Evolutionary conservation across 2,113 vertebrate genomes (phyloP).

Genomic region (Ageneiosus marmoratus): DNA sequence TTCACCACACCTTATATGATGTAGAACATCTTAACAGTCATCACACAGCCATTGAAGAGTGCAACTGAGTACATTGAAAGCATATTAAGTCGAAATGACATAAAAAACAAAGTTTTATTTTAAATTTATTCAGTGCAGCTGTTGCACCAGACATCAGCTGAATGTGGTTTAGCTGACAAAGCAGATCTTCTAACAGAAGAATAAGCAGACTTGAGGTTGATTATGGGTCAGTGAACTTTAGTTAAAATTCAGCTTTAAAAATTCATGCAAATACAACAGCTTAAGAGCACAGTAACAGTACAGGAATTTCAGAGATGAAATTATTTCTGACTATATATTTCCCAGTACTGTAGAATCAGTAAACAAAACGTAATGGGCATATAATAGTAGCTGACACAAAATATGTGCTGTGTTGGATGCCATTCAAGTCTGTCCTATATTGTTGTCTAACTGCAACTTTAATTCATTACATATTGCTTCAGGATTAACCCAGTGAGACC

Average conservation of each 20-base stretch:
- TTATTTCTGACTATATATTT: not conserved
- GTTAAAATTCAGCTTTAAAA: slow-evolving; percentile 1
- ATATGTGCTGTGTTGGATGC: slow-evolving; percentile 58
- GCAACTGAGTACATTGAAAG: not conserved
- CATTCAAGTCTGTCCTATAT: slow-evolving; percentile 61
- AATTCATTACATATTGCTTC: slow-evolving; percentile 67
- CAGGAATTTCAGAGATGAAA: not conserved
- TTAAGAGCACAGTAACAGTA: not conserved
- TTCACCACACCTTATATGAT: not conserved
- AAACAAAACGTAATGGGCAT: slow-evolving; percentile 50
- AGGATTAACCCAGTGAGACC: slow-evolving; percentile 61
- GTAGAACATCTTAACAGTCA: not conserved
- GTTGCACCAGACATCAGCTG: slow-evolving; percentile 1
- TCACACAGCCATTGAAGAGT: not conserved
- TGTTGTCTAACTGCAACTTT: slow-evolving; percentile 38
- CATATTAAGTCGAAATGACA: slow-evolving; percentile 4
- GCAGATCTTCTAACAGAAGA: not conserved
- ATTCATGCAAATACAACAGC: not conserved
- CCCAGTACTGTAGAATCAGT: not conserved
- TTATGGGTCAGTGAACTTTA: not conserved
- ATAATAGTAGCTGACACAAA: slow-evolving; percentile 45
- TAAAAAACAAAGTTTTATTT: slow-evolving; percentile 4
- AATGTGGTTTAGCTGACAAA: not conserved
- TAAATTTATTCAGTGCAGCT: slow-evolving; percentile 17
- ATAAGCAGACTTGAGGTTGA: not conserved